These are phyloP conservation scores for Cremastinae sp. DNA, from an alignment of 2,888 invertebrate genomes.

Conservation along the genomic window DNA sequence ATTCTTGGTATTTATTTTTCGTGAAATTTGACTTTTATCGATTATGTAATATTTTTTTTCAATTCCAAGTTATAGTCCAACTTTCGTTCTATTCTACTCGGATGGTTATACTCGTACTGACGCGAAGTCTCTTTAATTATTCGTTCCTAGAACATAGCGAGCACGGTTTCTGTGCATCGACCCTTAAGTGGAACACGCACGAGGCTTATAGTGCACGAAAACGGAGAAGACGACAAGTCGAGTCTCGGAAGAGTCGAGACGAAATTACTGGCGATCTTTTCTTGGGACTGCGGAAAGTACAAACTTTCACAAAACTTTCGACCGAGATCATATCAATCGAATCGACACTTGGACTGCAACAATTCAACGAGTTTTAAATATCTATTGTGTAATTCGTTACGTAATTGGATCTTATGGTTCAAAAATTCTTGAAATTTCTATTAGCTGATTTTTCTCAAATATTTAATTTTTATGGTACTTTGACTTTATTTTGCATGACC, in stretches of 20 bases:
- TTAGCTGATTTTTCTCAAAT: too few species aligned
- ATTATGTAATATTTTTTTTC: too few species aligned
- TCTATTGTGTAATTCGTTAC: too few species aligned
- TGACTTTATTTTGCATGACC: too few species aligned
- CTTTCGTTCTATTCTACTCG: constrained; percentile 25
- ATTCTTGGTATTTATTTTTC: too few species aligned
- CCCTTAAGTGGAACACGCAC: constrained; percentile 52
- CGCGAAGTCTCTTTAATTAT: constrained; percentile 31
- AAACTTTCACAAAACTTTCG: background rate
- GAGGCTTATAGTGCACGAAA: background rate
- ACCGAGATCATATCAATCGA: too few species aligned
- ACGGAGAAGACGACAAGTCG: constrained; percentile 4
- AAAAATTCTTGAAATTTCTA: too few species aligned
- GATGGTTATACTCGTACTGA: constrained; percentile 5
- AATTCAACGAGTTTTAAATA: too few species aligned
- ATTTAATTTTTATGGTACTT: too few species aligned
- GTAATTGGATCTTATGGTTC: too few species aligned
- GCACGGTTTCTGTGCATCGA: constrained; percentile 48
- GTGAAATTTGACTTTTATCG: too few species aligned
- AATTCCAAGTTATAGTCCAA: background rate
- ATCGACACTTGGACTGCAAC: too few species aligned
- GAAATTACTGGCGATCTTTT: constrained; percentile 27
- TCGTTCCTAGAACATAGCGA: constrained; percentile 44
- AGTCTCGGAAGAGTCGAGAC: constrained; percentile 30
- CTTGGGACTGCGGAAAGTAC: constrained; percentile 13